phyloP scores from a whole-genome alignment of 2,113 vertebrate genomes.

The Mixornis gularis region DNA sequence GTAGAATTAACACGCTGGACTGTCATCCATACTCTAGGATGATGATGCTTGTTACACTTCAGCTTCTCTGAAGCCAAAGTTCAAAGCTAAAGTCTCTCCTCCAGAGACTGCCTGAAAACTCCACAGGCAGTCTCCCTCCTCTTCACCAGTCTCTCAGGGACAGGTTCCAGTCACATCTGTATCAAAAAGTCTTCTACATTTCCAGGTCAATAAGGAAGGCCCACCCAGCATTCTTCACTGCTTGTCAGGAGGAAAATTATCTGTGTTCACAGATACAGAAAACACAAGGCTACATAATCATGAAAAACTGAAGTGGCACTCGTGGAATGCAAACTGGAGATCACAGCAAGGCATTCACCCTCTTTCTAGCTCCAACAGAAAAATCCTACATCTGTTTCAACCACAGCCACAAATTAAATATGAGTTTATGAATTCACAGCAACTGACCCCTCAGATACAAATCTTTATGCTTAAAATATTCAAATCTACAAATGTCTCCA shows the following conservation, averaged over 20 bases:
- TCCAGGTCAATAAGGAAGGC: neutral
- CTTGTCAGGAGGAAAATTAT: neutral
- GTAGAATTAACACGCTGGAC: neutral
- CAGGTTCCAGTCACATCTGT: neutral
- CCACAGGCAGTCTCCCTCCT: neutral
- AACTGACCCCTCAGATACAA: neutral
- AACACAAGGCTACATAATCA: neutral
- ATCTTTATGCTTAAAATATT: neutral
- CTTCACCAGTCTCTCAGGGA: neutral
- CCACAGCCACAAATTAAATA: neutral
- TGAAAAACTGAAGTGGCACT: neutral
- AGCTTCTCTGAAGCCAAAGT: neutral
- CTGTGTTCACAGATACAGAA: neutral
- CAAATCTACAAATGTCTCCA: neutral
- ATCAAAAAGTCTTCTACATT: neutral
- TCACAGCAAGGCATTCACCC: neutral
- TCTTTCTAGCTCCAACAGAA: neutral
- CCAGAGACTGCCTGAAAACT: neutral
- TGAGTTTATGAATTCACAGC: neutral
- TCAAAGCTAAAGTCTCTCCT: neutral
- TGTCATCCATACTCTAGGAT: neutral
- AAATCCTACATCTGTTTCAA: neutral
- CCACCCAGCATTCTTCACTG: neutral
- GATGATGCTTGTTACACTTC: neutral
- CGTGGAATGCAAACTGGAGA: neutral